Conservation (phyloP, 2,888 invertebrate species). For the Sylvicola fuscatus region DNA sequence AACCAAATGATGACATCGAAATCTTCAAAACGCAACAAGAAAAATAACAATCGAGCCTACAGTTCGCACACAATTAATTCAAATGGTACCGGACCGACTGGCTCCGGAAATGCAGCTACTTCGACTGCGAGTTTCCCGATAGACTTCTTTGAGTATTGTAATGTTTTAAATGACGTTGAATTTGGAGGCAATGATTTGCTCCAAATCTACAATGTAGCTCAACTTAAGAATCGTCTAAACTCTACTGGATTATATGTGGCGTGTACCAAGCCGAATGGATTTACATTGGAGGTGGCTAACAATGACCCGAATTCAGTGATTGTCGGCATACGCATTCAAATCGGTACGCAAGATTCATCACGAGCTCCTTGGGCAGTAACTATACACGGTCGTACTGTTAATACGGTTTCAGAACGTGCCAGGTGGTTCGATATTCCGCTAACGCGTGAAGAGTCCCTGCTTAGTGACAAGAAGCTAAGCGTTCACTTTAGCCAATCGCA, state of each 20-base stretch:
- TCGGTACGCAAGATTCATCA: slow-evolving; percentile 37
- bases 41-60: background rate
- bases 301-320: slow-evolving; percentile 76
- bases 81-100: background rate
- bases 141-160: slow-evolving; percentile 94
- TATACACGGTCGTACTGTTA: slow-evolving; percentile 41
- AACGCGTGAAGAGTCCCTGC: slow-evolving; percentile 80
- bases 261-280: slow-evolving; percentile 77
- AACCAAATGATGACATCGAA: slow-evolving; percentile 21
- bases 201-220: slow-evolving; percentile 84
- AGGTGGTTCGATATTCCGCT: slow-evolving; percentile 94
- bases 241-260: slow-evolving; percentile 72
- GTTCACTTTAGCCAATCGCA: slow-evolving; percentile 68
- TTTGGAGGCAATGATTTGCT: slow-evolving; percentile 87
- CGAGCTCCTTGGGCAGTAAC: slow-evolving; percentile 19
- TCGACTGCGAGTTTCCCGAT: slow-evolving; percentile 62
- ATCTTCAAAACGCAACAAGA: slow-evolving; percentile 2
- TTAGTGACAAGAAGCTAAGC: slow-evolving; percentile 76
- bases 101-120: background rate
- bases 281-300: slow-evolving; percentile 71
- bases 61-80: background rate
- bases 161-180: slow-evolving; percentile 78
- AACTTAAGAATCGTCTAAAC: slow-evolving; percentile 62
- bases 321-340: slow-evolving; percentile 65
- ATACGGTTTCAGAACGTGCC: slow-evolving; percentile 47